These are phyloP conservation scores for Pseudorhombus dupliciocellatus DNA, from an alignment of 2,113 vertebrate genomes.

Conservation along the genomic window DNA sequence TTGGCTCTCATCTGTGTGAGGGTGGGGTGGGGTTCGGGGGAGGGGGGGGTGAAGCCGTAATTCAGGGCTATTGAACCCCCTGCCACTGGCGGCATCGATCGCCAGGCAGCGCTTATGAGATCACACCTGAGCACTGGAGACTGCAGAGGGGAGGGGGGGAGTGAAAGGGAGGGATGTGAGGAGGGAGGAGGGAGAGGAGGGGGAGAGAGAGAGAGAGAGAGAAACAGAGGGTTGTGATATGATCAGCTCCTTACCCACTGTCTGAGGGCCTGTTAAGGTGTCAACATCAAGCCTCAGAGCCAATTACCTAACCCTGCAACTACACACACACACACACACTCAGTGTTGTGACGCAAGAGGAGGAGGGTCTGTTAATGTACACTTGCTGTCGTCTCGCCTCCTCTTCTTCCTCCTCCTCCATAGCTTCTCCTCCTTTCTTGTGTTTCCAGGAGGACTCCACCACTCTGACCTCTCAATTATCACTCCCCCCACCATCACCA, in stretches of 20 bases:
- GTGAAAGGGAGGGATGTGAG: neutral
- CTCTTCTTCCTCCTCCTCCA: slow-evolving; percentile 23
- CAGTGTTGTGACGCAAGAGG: slow-evolving; percentile 41
- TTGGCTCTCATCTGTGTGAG: slow-evolving; percentile 92
- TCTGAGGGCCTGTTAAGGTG: slow-evolving; percentile 85
- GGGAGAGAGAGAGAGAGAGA: slow-evolving; percentile 36
- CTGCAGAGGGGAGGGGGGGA: slow-evolving; percentile 58
- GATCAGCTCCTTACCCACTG: slow-evolving; percentile 88
- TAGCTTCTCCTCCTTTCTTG: slow-evolving; percentile 18
- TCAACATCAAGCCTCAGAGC: slow-evolving; percentile 81
- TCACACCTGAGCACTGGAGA: slow-evolving; percentile 90
- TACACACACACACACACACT: slow-evolving; percentile 35
- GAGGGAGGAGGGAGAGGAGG: slow-evolving; percentile 18
- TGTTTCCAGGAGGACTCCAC: slow-evolving; percentile 56
- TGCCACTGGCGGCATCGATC: slow-evolving; percentile 95
- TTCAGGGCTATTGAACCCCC: slow-evolving; percentile 94
- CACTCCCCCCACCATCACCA: slow-evolving; percentile 1
- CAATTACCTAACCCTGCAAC: slow-evolving; percentile 80
- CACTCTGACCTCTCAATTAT: slow-evolving; percentile 74
- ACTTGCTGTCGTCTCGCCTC: slow-evolving; percentile 28
- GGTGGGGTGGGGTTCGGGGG: slow-evolving; percentile 76
- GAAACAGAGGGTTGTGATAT: slow-evolving; percentile 84
- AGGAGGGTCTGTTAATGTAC: slow-evolving; percentile 45
- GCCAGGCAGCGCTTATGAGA: slow-evolving; percentile 88
- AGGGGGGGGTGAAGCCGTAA: slow-evolving; percentile 94